Evolutionary conservation across 2,113 vertebrate genomes (phyloP), one percentile per base, ranked within the genome.

Genomic region (Columba livia): DNA sequence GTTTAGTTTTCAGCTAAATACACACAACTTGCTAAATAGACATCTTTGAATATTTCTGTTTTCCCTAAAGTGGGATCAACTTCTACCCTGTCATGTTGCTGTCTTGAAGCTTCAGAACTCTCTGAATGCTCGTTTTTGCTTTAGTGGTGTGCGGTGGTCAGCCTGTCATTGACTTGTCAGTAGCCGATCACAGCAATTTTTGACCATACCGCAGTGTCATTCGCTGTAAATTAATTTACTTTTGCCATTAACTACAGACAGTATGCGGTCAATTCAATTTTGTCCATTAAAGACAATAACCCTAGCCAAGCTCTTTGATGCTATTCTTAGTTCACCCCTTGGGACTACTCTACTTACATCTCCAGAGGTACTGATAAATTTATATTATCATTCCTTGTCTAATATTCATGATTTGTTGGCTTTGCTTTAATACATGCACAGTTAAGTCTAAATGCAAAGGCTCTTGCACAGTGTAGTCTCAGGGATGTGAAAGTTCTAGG

Each of bases 261-360:
- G 85, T 81, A 71, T 36, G 42, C n/a, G 86, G 73, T 94, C 95
- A 95, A 60, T 96, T 79, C 81, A 89, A 82, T 95, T 96, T 97
- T 97, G 60, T 80, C 91, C 93, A 94, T 96, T 97, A 97, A 95
- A 96, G 92, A 96, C 85, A 94, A 95, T 96, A 96, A 89, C 81
- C 42, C 21, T 51, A 86, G 72, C 86, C 81, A 94, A 95, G 75
- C 80, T 97, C 82, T 95, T 78, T 86, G 67, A 70, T 91, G 62
- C 38, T 94, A 74, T 90, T 96, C 73, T 93, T 91, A 95, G 88
- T 95, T 96, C 67, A 71, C 61, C 93, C 58, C 85, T 91, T 93
- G 93, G 95, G 89, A 94, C 71, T 79, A 90, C 61, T 90, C n/a
- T 74, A 66, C 92, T 88, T 90, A 81, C 31, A 86, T 97, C 74